phyloP scores from a whole-genome alignment of 2,113 vertebrate species.

The Poeciliopsis occidentalis region DNA sequence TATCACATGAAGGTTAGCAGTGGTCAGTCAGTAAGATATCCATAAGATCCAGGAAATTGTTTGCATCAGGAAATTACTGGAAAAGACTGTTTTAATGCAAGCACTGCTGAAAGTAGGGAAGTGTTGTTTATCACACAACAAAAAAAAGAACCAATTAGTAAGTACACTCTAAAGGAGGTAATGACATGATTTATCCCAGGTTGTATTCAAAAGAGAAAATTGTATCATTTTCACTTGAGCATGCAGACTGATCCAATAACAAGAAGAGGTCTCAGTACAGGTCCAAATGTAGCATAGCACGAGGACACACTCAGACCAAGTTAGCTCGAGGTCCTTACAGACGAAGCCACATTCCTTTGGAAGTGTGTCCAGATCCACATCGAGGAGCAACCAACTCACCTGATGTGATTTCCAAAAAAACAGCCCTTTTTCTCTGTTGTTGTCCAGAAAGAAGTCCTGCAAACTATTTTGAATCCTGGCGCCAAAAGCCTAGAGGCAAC shows the following conservation, averaged over 20 bases:
- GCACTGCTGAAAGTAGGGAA: not conserved
- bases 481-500: not conserved
- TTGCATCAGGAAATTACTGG: not conserved
- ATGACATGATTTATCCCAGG: not conserved
- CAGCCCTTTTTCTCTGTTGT: not conserved
- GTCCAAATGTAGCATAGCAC: not conserved
- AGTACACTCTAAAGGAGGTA: not conserved
- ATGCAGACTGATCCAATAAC: not conserved
- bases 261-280: not conserved
- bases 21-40: not conserved
- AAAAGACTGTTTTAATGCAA: not conserved
- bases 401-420: slow-evolving; percentile 4
- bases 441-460: not conserved
- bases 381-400: slow-evolving; percentile 11
- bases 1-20: not conserved
- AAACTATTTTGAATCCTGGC: not conserved
- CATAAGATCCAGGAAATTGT: not conserved
- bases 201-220: not conserved
- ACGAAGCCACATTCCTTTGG: not conserved
- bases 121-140: not conserved
- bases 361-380: not conserved
- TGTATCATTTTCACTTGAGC: not conserved
- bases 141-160: not conserved
- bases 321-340: not conserved
- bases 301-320: not conserved